A percentile compares a stretch with the other conserved stretches of the same genome.
Conservation (phyloP, 2,113 vertebrate genomes). For the Lethenteron camtschaticum region DNA sequence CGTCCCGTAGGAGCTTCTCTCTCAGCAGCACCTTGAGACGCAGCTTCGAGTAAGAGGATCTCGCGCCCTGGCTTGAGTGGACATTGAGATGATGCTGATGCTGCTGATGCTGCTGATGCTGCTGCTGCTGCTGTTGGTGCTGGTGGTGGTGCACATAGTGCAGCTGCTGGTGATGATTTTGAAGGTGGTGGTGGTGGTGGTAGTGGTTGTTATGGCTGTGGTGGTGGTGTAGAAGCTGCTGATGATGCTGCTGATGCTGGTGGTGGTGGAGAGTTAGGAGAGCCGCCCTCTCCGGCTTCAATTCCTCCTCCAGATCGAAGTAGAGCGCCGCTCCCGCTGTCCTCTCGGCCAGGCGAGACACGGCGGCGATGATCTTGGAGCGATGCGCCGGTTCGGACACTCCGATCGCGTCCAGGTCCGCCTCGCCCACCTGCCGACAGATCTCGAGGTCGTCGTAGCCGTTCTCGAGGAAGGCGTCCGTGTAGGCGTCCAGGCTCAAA, state of each 20-base stretch:
- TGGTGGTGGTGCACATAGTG: too few species aligned
- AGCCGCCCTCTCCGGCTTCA: too few species aligned
- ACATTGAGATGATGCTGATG: too few species aligned
- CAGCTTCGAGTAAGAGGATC: slow-evolving; percentile 41
- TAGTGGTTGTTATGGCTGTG: neutral
- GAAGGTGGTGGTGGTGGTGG: neutral
- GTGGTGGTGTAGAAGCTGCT: too few species aligned
- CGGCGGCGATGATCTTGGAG: slow-evolving; percentile 60
- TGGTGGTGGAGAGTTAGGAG: too few species aligned
- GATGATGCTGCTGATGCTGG: too few species aligned
- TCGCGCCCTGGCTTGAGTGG: too few species aligned
- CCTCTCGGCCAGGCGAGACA: slow-evolving; percentile 33
- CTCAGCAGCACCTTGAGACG: slow-evolving; percentile 95
- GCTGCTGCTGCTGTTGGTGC: neutral
- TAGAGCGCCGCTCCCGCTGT: too few species aligned
- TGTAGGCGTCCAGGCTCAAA: slow-evolving; percentile 68
- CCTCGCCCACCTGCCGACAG: slow-evolving; percentile 88
- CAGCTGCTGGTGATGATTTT: too few species aligned
- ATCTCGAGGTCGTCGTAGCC: slow-evolving; percentile 96
- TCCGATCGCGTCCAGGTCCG: slow-evolving; percentile 89
- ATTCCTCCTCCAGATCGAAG: too few species aligned
- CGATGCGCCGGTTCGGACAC: slow-evolving; percentile 62
- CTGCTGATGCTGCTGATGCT: neutral
- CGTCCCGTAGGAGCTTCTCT: slow-evolving; percentile 77
- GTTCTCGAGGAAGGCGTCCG: slow-evolving; percentile 81